These are phyloP conservation scores for Lota lota DNA, from an alignment of 2,113 vertebrate species.

Conservation along the genomic window DNA sequence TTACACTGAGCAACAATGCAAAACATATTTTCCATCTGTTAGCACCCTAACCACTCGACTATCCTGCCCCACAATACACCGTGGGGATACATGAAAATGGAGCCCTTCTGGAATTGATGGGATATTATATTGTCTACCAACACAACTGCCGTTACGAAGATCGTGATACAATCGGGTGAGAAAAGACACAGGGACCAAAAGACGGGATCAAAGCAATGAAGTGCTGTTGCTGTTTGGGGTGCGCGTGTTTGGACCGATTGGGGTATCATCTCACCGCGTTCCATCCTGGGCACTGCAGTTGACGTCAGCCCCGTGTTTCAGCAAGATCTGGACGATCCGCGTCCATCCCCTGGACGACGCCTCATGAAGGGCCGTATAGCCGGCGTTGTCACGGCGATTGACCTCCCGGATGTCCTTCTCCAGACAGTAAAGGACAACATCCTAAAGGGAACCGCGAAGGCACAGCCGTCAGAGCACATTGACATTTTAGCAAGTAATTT, in stretches of 20 bases:
- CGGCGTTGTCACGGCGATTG: slow-evolving; percentile 93
- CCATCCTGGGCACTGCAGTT: slow-evolving; percentile 98
- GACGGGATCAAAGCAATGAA: neutral
- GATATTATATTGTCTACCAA: too few relatives aligned
- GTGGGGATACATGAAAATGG: too few relatives aligned
- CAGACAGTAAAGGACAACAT: slow-evolving; percentile 94
- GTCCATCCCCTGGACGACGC: slow-evolving; percentile 92
- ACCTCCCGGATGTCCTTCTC: slow-evolving; percentile 93
- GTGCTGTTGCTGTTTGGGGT: neutral
- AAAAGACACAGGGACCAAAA: too few relatives aligned
- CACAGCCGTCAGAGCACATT: too few relatives aligned
- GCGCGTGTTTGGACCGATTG: neutral
- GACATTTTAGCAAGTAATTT: too few relatives aligned
- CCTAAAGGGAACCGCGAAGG: slow-evolving; percentile 65
- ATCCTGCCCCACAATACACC: too few relatives aligned
- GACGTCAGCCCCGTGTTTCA: slow-evolving; percentile 93
- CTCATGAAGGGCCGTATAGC: slow-evolving; percentile 95
- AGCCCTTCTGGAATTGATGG: too few relatives aligned
- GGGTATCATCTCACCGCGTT: slow-evolving; percentile 80
- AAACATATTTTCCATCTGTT: too few relatives aligned
- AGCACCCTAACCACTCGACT: too few relatives aligned
- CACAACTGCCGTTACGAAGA: too few relatives aligned
- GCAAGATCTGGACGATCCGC: slow-evolving; percentile 88
- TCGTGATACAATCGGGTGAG: too few relatives aligned
- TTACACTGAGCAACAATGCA: too few relatives aligned